phyloP scores from a whole-genome alignment of 2,888 invertebrate species.

The Amphipoea oculea region DNA sequence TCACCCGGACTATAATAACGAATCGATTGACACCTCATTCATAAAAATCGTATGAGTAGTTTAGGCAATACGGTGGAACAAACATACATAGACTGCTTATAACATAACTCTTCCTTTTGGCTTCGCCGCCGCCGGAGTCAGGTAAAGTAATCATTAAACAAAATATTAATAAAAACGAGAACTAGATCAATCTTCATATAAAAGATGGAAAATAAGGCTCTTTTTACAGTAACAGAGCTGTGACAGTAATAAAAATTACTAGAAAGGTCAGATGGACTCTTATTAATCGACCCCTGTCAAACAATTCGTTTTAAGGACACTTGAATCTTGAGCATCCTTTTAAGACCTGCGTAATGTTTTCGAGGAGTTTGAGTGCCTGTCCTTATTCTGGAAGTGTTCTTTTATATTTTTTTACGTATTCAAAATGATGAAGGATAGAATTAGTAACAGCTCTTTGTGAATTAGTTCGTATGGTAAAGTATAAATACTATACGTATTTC shows the following conservation, averaged over 20 bases:
- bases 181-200: neutral
- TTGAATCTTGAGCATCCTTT: slow-evolving; percentile 47
- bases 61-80: neutral
- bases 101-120: too few relatives aligned
- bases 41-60: neutral
- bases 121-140: too few relatives aligned
- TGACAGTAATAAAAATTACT: slow-evolving; percentile 61
- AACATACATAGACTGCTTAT: too few relatives aligned
- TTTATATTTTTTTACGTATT: slow-evolving; percentile 19
- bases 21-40: neutral
- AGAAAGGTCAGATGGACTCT: slow-evolving; percentile 58
- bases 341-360: slow-evolving; percentile 44
- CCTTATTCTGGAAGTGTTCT: slow-evolving; percentile 24
- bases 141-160: neutral
- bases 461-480: too few relatives aligned
- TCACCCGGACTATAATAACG: neutral
- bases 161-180: neutral
- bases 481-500: too few relatives aligned
- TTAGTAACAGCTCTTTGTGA: too few relatives aligned
- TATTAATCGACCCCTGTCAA: slow-evolving; percentile 60
- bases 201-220: slow-evolving; percentile 22
- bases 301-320: slow-evolving; percentile 44
- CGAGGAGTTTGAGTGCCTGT: slow-evolving; percentile 11
- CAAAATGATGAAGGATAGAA: slow-evolving; percentile 6
- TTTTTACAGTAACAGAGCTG: slow-evolving; percentile 41